A percentile compares a stretch with the other conserved stretches of the same genome.
phyloP scores from a whole-genome alignment of 2,113 vertebrate species.

The Silurus meridionalis region DNA sequence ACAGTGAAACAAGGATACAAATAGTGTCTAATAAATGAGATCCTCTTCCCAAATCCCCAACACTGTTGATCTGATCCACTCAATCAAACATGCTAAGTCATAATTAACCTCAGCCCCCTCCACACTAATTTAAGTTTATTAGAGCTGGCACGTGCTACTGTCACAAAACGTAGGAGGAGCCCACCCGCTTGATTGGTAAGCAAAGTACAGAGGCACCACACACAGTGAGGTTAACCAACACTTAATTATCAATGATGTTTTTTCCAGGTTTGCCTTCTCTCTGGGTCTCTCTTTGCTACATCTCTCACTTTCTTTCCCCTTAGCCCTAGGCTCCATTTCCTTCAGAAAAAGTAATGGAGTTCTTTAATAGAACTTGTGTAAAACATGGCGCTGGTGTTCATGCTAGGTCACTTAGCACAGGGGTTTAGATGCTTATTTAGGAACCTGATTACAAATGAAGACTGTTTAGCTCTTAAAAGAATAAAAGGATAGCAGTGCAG shows the following conservation, averaged over 20 bases:
- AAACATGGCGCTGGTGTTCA: slow-evolving; percentile 74
- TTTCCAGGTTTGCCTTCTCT: slow-evolving; percentile 71
- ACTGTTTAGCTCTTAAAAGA: slow-evolving; percentile 6
- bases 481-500: background rate
- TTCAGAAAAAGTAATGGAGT: slow-evolving; percentile 77
- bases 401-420: slow-evolving; percentile 36
- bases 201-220: slow-evolving; percentile 76
- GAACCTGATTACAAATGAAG: slow-evolving; percentile 35
- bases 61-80: slow-evolving; percentile 71
- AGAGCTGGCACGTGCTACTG: slow-evolving; percentile 71
- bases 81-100: slow-evolving; percentile 79
- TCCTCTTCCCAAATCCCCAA: slow-evolving; percentile 58
- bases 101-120: slow-evolving; percentile 79
- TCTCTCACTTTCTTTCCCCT: slow-evolving; percentile 34
- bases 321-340: slow-evolving; percentile 71
- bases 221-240: slow-evolving; percentile 77
- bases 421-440: slow-evolving; percentile 45
- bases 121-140: slow-evolving; percentile 80
- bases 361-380: slow-evolving; percentile 81
- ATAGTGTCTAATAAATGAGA: slow-evolving; percentile 63
- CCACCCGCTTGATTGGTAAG: slow-evolving; percentile 76
- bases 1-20: slow-evolving; percentile 45
- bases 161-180: slow-evolving; percentile 70
- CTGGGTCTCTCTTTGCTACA: slow-evolving; percentile 29
- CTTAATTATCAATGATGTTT: slow-evolving; percentile 83